These are phyloP conservation scores for Phasianus colchicus DNA, from an alignment of 2,113 vertebrate genomes.

Conservation along the genomic window DNA sequence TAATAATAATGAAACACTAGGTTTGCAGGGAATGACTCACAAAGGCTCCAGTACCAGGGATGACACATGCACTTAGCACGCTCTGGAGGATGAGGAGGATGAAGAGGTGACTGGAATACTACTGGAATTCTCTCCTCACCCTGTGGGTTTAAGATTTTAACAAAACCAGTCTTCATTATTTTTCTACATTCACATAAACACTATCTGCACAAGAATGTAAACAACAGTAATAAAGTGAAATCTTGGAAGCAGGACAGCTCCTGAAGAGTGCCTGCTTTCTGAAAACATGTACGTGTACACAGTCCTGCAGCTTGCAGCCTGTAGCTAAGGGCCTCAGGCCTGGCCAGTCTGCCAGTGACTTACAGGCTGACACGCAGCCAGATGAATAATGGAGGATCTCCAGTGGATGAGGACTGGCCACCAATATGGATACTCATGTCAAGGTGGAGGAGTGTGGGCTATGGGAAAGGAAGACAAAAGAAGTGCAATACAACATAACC, in stretches of 20 bases:
- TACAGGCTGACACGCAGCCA: not conserved
- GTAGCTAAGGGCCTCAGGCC: not conserved
- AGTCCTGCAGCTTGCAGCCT: not conserved
- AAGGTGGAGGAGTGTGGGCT: not conserved
- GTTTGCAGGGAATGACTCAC: not conserved
- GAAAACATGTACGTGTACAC: not conserved
- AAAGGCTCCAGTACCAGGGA: not conserved
- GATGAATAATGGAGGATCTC: not conserved
- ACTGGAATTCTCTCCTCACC: not conserved
- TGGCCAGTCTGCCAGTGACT: not conserved
- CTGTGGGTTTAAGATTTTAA: not conserved
- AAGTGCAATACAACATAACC: too few relatives aligned
- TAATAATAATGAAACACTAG: not conserved
- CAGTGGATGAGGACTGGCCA: not conserved
- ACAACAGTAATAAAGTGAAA: not conserved
- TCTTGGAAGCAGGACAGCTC: not conserved
- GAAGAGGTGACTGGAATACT: not conserved
- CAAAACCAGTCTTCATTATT: not conserved
- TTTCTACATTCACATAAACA: not conserved
- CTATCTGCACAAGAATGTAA: not conserved
- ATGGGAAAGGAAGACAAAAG: not conserved
- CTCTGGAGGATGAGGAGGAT: not conserved
- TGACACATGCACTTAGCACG: not conserved
- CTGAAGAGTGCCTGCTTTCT: not conserved
- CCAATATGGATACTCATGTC: not conserved